A percentile compares a stretch with the other conserved stretches of the same genome.
Evolutionary conservation across 2,113 vertebrate genomes (phyloP).

Genomic region (Acanthisitta chloris): DNA sequence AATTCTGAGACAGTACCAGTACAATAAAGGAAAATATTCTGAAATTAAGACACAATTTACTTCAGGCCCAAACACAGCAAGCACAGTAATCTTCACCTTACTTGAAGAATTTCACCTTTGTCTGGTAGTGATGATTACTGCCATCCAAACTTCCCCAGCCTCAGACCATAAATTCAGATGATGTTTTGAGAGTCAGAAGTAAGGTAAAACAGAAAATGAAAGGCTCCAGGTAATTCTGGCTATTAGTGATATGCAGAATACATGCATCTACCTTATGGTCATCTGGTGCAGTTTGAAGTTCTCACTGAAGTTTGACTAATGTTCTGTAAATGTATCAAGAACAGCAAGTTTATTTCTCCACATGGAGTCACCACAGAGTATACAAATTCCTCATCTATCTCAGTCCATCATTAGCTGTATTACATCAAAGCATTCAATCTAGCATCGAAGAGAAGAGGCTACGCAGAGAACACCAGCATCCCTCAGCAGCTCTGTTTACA

Average conservation of each 20-base stretch:
- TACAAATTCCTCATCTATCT: neutral
- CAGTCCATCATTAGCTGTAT: neutral
- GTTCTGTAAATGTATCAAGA: neutral
- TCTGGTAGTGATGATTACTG: neutral
- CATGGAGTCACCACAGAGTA: neutral
- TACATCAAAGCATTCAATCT: neutral
- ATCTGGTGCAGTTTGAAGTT: neutral
- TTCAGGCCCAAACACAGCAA: slow-evolving; percentile 23
- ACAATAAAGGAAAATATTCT: neutral
- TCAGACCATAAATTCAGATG: slow-evolving; percentile 23
- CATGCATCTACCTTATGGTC: neutral
- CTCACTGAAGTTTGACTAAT: neutral
- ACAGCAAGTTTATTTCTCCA: neutral
- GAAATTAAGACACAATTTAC: slow-evolving; percentile 39
- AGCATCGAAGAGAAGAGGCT: neutral
- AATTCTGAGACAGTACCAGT: slow-evolving; percentile 14
- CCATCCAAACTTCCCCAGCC: neutral
- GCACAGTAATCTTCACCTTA: neutral
- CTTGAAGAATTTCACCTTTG: slow-evolving; percentile 1
- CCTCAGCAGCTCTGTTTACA: neutral
- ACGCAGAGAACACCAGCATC: neutral
- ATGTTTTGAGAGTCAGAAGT: neutral
- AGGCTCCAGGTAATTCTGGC: slow-evolving; percentile 21
- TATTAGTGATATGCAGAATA: neutral
- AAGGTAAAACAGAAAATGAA: neutral